Conservation (phyloP, 2,888 invertebrate species). For the Eretmocerus hayati region DNA sequence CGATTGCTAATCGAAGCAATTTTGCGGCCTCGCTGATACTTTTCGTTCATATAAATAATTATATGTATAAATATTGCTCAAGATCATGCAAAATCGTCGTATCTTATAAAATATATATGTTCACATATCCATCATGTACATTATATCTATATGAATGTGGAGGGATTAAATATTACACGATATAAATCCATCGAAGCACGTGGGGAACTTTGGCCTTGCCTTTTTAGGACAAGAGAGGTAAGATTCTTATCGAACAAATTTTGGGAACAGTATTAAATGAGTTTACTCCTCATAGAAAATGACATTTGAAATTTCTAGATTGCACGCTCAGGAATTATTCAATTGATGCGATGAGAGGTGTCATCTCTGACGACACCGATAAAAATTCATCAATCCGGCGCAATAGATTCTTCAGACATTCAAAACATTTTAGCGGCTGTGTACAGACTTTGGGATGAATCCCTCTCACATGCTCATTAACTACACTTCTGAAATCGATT, state of each 20-base stretch:
- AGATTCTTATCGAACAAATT: background rate
- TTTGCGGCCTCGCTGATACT: constrained; percentile 13
- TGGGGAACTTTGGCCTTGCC: constrained; percentile 16
- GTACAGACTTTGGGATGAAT: too few relatives aligned
- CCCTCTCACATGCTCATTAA: too few relatives aligned
- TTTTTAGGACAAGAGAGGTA: constrained; percentile 16
- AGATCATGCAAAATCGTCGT: constrained; percentile 39
- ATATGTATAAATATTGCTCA: constrained; percentile 43
- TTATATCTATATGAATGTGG: constrained; percentile 39
- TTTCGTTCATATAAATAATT: constrained; percentile 27
- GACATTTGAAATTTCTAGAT: too few relatives aligned
- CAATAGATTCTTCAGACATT: too few relatives aligned
- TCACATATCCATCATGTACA: constrained; percentile 21
- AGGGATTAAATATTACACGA: constrained; percentile 29
- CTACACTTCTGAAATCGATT: too few relatives aligned
- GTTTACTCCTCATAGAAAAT: too few relatives aligned
- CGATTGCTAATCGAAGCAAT: constrained; percentile 7
- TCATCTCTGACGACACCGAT: too few relatives aligned
- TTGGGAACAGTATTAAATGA: too few relatives aligned
- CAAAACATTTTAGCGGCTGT: too few relatives aligned
- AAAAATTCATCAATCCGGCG: too few relatives aligned
- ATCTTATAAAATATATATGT: constrained; percentile 38
- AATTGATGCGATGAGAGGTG: too few relatives aligned
- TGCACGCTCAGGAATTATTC: constrained; percentile 14
- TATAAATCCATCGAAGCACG: constrained; percentile 19